Conservation (phyloP, 1,140 invertebrate genomes). For the Spodoptera litura region DNA sequence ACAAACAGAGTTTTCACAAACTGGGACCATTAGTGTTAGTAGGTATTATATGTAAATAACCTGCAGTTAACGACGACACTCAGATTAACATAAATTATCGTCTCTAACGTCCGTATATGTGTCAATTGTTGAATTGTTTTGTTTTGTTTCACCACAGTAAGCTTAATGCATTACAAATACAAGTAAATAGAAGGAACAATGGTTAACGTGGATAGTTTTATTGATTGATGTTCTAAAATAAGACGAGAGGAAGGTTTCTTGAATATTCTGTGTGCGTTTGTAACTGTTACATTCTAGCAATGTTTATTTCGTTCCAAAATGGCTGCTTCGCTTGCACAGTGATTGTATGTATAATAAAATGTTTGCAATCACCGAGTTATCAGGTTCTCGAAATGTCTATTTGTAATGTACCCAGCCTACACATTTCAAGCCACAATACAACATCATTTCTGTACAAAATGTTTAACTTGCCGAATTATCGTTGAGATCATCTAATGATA, state of each 20-base stretch:
- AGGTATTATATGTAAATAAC: conserved; percentile 21
- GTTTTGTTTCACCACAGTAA: conserved; percentile 19
- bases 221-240: background rate
- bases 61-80: background rate
- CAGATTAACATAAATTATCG: conserved; percentile 34
- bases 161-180: background rate
- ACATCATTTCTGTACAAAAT: too few relatives aligned
- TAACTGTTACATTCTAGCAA: background rate
- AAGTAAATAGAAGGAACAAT: conserved; percentile 4
- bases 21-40: too few relatives aligned
- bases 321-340: too few relatives aligned
- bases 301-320: background rate
- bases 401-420: too few relatives aligned
- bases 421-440: too few relatives aligned
- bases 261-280: background rate
- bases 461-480: too few relatives aligned
- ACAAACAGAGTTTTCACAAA: too few relatives aligned
- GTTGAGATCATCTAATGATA: background rate
- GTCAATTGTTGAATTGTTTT: conserved; percentile 20
- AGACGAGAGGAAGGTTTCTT: background rate
- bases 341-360: too few relatives aligned
- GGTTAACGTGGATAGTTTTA: background rate
- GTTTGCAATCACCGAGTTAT: too few relatives aligned
- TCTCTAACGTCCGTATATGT: conserved; percentile 37
- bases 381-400: too few relatives aligned